These are phyloP conservation scores for Hippopotamus amphibius DNA, from an alignment of 2,113 vertebrate genomes.

Conservation along the genomic window DNA sequence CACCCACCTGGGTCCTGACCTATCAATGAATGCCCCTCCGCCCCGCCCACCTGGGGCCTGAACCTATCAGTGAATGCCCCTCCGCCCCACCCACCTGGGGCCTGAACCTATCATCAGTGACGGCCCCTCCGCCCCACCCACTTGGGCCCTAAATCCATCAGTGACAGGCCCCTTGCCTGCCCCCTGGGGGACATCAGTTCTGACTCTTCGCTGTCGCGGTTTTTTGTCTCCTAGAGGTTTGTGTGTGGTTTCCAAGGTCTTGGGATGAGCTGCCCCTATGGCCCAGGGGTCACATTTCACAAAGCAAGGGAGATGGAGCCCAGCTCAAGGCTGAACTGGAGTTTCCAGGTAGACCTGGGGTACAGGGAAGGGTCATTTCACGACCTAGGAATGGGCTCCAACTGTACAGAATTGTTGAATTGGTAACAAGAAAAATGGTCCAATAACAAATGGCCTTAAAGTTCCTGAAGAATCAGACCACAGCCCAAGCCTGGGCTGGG, in stretches of 20 bases:
- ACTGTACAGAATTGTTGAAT: neutral
- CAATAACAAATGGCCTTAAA: neutral
- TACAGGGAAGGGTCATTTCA: neutral
- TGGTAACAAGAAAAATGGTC: neutral
- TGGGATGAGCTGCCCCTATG: neutral
- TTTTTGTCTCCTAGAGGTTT: neutral
- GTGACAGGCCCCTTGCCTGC: neutral
- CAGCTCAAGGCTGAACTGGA: neutral
- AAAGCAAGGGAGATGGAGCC: no score
- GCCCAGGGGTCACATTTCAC: neutral
- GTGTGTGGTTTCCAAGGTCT: neutral
- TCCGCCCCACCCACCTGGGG: fast-evolving
- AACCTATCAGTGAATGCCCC: no score
- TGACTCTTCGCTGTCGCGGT: fast-evolving
- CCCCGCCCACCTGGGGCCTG: neutral
- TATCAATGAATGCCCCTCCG: fast-evolving
- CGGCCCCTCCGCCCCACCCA: neutral
- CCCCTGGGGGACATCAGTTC: fast-evolving
- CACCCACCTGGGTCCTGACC: fast-evolving
- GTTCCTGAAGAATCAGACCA: neutral
- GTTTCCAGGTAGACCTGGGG: neutral
- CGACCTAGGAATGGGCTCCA: neutral
- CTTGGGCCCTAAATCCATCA: neutral
- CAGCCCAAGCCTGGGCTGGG: neutral
- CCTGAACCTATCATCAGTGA: neutral